phyloP scores from a whole-genome alignment of 2,888 invertebrate species.

The Archips crataeganus region DNA sequence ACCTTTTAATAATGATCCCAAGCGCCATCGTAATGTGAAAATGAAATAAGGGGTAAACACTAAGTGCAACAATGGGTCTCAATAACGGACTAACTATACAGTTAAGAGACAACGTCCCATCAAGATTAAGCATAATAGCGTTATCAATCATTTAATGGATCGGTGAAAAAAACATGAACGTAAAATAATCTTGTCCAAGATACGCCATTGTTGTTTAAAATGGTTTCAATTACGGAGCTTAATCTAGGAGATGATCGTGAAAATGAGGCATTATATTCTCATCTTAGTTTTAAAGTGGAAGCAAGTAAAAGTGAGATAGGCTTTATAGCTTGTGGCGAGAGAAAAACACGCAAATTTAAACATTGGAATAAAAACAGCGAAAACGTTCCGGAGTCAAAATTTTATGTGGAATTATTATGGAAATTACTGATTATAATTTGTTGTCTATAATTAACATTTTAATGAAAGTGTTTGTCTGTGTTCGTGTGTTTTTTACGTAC shows the following conservation, averaged over 20 bases:
- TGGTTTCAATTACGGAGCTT: conserved; percentile 20
- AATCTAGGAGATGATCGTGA: conserved; percentile 28
- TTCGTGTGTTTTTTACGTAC: no score
- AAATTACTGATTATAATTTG: no score
- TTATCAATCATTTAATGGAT: conserved; percentile 41
- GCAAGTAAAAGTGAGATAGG: background rate
- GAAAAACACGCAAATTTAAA: no score
- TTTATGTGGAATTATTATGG: no score
- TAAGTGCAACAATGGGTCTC: conserved; percentile 16
- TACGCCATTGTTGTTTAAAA: conserved; percentile 31
- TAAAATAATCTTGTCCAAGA: conserved; percentile 28
- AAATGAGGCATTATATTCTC: conserved; percentile 12
- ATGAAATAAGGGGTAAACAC: background rate
- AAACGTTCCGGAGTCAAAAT: no score
- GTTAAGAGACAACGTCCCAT: conserved; percentile 30
- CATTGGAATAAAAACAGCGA: no score
- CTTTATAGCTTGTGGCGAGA: background rate
- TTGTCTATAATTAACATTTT: no score
- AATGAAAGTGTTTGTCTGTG: no score
- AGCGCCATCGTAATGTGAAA: background rate
- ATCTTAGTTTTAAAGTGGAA: background rate
- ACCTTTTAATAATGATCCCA: no score
- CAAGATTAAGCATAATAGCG: conserved; percentile 36
- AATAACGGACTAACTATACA: conserved; percentile 24
- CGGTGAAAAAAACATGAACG: conserved; percentile 28